phyloP scores from a whole-genome alignment of 2,113 vertebrate genomes.

The Triplophysa rosa region DNA sequence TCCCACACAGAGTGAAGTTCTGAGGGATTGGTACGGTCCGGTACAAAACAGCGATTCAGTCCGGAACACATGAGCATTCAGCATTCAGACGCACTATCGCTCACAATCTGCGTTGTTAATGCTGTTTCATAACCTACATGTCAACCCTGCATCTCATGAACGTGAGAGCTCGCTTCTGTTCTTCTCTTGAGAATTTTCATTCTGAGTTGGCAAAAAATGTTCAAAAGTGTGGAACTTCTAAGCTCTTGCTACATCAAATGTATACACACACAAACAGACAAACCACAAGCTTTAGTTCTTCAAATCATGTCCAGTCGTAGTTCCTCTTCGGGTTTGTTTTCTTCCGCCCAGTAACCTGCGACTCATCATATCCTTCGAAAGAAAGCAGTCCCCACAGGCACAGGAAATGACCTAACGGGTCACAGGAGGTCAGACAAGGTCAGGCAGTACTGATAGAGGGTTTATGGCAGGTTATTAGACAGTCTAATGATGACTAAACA shows the following conservation, averaged over 20 bases:
- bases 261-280: neutral
- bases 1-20: slow-evolving; percentile 16
- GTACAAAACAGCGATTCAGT: slow-evolving; percentile 3
- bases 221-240: neutral
- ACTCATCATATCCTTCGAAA: slow-evolving; percentile 47
- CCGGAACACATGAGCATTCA: slow-evolving; percentile 15
- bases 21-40: neutral
- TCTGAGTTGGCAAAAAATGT: neutral
- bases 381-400: slow-evolving; percentile 47
- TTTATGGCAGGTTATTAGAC: slow-evolving; percentile 51
- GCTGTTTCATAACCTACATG: neutral
- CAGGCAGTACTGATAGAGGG: slow-evolving; percentile 49
- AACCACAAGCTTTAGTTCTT: neutral
- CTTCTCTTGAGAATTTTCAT: neutral
- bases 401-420: slow-evolving; percentile 51
- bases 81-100: slow-evolving; percentile 32
- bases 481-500: slow-evolving; percentile 37
- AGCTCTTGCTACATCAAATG: neutral
- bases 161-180: neutral
- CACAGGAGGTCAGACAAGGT: slow-evolving; percentile 56
- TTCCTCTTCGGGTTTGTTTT: slow-evolving; percentile 29
- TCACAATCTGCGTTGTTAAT: slow-evolving; percentile 17
- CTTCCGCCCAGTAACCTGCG: slow-evolving; percentile 45
- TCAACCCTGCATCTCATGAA: neutral
- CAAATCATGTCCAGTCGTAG: neutral